phyloP scores from a whole-genome alignment of 2,113 vertebrate genomes.

The Eclectus roratus region DNA sequence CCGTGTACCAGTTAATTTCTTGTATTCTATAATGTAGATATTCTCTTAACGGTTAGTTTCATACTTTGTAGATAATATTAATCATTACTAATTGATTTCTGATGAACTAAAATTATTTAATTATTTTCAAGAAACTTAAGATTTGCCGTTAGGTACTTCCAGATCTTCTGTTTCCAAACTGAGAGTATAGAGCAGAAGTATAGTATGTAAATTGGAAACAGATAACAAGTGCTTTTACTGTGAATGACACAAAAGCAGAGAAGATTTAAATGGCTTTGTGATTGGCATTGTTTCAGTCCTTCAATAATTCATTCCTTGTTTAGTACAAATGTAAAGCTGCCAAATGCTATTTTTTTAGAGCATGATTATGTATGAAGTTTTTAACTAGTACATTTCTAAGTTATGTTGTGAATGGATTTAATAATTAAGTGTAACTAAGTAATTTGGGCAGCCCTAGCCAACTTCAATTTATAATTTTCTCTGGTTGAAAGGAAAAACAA shows the following conservation, averaged over 20 bases:
- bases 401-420: conserved; percentile 5
- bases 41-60: background rate
- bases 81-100: conserved; percentile 31
- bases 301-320: background rate
- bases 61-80: conserved; percentile 16
- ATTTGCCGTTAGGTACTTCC: conserved; percentile 42
- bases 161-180: conserved; percentile 42
- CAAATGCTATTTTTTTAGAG: background rate
- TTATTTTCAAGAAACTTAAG: conserved; percentile 48
- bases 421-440: conserved; percentile 34
- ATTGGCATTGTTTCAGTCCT: conserved; percentile 15
- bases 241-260: conserved; percentile 34
- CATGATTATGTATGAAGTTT: background rate
- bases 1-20: background rate
- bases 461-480: background rate
- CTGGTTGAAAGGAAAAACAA: background rate
- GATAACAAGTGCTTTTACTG: conserved; percentile 22
- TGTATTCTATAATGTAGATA: background rate
- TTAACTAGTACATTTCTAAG: background rate
- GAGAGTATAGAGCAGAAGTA: conserved; percentile 43
- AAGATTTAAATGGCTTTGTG: background rate
- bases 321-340: conserved; percentile 1
- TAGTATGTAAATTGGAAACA: conserved; percentile 57
- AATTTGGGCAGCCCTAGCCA: background rate
- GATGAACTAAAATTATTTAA: conserved; percentile 24